These are phyloP conservation scores for Cossypha caffra DNA, from an alignment of 2,797 vertebrate species.

Conservation along the genomic window DNA sequence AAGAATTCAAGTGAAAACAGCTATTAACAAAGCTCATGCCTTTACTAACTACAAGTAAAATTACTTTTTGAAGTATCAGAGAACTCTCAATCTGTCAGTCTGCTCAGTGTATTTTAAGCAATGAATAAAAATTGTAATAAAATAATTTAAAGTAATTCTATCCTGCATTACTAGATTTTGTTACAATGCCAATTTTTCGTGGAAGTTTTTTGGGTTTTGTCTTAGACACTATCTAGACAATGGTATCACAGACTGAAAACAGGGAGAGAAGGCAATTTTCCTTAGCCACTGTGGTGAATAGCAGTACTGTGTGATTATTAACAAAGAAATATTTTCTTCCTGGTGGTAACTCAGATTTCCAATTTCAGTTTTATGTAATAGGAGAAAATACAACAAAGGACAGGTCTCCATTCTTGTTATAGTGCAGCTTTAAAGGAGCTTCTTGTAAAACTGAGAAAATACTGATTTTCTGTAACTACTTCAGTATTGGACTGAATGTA, in stretches of 20 bases:
- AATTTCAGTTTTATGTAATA: background rate
- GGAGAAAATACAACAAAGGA: background rate
- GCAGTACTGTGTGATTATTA: background rate
- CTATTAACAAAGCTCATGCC: background rate
- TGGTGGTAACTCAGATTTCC: background rate
- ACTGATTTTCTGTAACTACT: background rate
- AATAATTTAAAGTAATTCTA: background rate
- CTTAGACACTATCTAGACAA: background rate
- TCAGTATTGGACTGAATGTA: background rate
- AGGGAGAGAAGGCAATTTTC: background rate
- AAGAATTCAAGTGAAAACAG: slow-evolving; percentile 59
- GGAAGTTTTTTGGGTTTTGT: background rate
- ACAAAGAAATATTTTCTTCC: rapidly evolving
- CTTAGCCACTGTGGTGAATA: background rate
- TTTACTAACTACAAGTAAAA: background rate
- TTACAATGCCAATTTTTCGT: background rate
- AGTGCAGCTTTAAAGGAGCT: background rate
- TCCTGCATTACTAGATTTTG: background rate
- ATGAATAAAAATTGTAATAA: background rate
- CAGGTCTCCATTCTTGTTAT: background rate
- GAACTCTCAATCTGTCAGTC: background rate
- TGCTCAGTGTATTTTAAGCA: background rate
- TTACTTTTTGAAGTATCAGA: background rate
- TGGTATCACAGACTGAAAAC: background rate
- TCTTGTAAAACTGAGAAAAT: background rate